Evolutionary conservation across 2,113 vertebrate species (phyloP).

Genomic region (Macrotis lagotis): DNA sequence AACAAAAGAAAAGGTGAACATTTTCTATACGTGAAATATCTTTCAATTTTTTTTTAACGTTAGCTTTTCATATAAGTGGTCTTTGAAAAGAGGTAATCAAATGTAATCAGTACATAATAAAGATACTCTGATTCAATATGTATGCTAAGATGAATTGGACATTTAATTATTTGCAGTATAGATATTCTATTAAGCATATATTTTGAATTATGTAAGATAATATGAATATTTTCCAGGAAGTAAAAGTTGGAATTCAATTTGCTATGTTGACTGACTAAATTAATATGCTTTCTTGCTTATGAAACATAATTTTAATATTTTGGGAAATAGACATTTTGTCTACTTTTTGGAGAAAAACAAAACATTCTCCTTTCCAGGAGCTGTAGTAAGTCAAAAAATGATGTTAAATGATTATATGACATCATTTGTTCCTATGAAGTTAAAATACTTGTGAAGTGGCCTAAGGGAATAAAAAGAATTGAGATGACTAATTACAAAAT

Average conservation of each 20-base stretch:
- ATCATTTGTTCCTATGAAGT: constrained; percentile 57
- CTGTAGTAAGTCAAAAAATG: constrained; percentile 23
- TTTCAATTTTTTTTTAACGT: neutral
- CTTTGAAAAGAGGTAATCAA: neutral
- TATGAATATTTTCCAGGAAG: neutral
- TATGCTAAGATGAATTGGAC: neutral
- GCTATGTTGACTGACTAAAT: neutral
- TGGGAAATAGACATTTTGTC: neutral
- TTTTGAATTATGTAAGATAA: neutral
- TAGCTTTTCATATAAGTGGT: neutral
- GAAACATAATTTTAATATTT: neutral
- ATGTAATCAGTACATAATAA: neutral
- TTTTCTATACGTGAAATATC: neutral
- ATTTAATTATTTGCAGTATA: neutral
- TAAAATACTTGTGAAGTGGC: constrained; percentile 60
- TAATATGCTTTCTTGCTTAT: neutral
- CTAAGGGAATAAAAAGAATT: constrained; percentile 48
- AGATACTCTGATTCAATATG: neutral
- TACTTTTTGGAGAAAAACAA: neutral
- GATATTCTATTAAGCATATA: neutral
- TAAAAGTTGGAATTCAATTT: constrained; percentile 6
- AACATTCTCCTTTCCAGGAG: neutral
- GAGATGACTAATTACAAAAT: constrained; percentile 54
- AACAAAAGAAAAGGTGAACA: neutral
- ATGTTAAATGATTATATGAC: constrained; percentile 35